Base-by-base conservation (phyloP, 1,140 invertebrate genomes). In the Heliconius hermathena region DNA sequence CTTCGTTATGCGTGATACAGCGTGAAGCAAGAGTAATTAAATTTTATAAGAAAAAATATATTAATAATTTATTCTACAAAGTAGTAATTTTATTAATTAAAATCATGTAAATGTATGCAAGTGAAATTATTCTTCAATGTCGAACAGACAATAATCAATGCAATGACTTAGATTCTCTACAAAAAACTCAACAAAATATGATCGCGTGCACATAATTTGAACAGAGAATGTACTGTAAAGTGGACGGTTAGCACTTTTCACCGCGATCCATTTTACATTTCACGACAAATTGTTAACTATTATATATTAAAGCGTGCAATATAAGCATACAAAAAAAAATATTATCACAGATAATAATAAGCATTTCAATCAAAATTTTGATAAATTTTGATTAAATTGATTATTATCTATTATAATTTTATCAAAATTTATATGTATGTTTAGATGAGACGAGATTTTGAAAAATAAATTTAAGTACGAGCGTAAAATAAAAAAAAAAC, bases 191-290 rank as follows among this genome's bases (percentile, higher is more conserved):
- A 74, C 52, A 16, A 16, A 36, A 36, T 36, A 71, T 20, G 73
- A 72, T 81, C 60, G 80, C 80, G 80, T 81, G 80, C 60, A 36
- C 46, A 16, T 77, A 72, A 81, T 81, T 81, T 75, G 76, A 76
- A n/a, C 71, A 66, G 52, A 78, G 78, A 79, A 76, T 81, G 80
- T 78, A 81, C 71, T 38, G 66, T 66, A 76, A 81, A 54, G 60
- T 71, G 71, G 72, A 52, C 76, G 73, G 49, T 81, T 81, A 81
- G 73, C 76, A 81, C 80, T 78, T 78, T 81, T 81, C 80, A 81
- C 76, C 74, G 60, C 73, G 73, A 75, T 74, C 73, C 73, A 38
- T 75, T 79, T 79, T 75, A 49, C 46, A 49, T 75, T 71, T 74
- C 33, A 74, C 57, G 54, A 74, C 41, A 79, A 79, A 79, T 79